Base-by-base conservation (phyloP, 2,113 vertebrate genomes). In the Antigone vipio region DNA sequence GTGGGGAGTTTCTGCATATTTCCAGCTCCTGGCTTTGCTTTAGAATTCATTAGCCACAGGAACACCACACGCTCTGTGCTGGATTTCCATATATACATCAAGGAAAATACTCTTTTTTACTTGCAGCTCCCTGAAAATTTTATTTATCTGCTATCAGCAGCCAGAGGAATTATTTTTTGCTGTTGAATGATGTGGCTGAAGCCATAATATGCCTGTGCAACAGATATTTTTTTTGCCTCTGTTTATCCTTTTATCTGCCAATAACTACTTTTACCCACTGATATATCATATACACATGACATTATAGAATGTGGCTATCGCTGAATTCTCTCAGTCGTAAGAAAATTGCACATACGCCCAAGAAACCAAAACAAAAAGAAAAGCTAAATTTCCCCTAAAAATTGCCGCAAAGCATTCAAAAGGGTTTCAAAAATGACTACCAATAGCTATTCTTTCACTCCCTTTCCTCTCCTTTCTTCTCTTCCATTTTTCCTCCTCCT, bases 1-100 rank as follows among this genome's bases (percentile, higher is more conserved):
- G 98, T 97, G 98, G 98, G 97, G 59, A 92, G 84, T 73, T 63
- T 67, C 89, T 82, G 77, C 27, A 38, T 60, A 35, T 89, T 96
- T 92, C 83, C 82, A 94, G 95, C 81, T 93, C 90, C 63, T 60
- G 69, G 35, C 77, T 86, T 83, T 62, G 56, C 87, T 96, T 85
- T 95, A 64, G 89, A 88, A 95, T 85, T 88, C 69, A 92, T 84
- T 87, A 79, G 42, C 66, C 82, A 78, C 81, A 95, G 77, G 84
- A 80, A 59, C 42, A 20, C 47, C 81, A 34, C 82, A 83, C 82
- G 68, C 34, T 93, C 85, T 21, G 53, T 47, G 71, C 12, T 92
- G 47, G 8, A 90, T 74, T 96, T 88, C 27, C 15, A 74, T 34
- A 49, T 21, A 38, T 14, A 49, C n/a, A 45, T 35, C 71, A 68